Conservation (phyloP, 2,888 invertebrate genomes). For the Hofmannophila pseudospretella region DNA sequence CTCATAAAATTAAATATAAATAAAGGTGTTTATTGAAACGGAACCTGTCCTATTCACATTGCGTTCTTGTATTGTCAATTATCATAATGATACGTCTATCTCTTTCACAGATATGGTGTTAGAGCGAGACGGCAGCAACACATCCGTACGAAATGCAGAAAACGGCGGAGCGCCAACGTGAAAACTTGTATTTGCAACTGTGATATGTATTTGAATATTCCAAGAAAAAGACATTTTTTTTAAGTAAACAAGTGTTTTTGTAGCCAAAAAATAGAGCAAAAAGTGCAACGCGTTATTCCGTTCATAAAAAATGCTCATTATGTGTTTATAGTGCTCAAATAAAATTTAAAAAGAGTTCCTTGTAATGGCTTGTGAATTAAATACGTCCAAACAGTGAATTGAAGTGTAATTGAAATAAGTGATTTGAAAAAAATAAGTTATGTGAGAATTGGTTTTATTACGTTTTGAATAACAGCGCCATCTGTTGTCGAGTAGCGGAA, state of each 20-base stretch:
- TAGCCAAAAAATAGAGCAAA: constrained; percentile 1
- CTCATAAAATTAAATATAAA: constrained; percentile 7
- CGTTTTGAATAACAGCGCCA: constrained; percentile 35
- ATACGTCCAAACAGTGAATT: constrained; percentile 54
- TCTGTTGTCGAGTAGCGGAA: constrained; percentile 37
- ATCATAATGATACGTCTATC: constrained; percentile 33
- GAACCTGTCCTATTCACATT: constrained; percentile 36
- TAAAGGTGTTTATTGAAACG: constrained; percentile 16
- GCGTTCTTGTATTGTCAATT: constrained; percentile 44
- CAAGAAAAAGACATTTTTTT: constrained; percentile 10
- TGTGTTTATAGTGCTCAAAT: constrained; percentile 23
- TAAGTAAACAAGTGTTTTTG: constrained; percentile 10
- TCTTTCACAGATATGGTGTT: constrained; percentile 49
- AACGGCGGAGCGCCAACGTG: constrained; percentile 22
- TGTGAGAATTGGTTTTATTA: neutral
- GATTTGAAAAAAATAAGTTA: constrained; percentile 20
- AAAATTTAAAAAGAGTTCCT: constrained; percentile 42
- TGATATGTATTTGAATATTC: constrained; percentile 19
- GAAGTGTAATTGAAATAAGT: constrained; percentile 29
- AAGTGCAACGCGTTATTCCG: neutral
- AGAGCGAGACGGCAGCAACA: constrained; percentile 23
- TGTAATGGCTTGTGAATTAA: constrained; percentile 46
- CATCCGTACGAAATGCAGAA: constrained; percentile 25
- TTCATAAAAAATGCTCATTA: constrained; percentile 26
- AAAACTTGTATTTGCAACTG: constrained; percentile 23